Evolutionary conservation across 2,888 invertebrate genomes (phyloP).

Genomic region (Drosophila silvestris): DNA sequence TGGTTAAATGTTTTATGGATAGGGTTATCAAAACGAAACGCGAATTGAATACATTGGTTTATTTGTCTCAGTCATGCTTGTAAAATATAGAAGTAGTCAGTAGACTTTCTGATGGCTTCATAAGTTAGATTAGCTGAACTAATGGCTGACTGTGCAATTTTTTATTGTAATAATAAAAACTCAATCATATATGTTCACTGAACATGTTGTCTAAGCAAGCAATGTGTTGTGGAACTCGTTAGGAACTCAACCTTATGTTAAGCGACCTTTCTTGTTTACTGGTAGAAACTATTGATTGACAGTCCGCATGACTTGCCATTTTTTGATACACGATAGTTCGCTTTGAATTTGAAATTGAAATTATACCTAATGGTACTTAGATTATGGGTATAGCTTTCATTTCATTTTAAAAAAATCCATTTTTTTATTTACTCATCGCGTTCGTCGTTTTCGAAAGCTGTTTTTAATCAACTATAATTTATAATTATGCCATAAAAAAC

Average conservation of each 20-base stretch:
- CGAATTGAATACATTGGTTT: constrained; percentile 33
- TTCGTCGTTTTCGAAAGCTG: not conserved
- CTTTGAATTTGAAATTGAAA: too few species aligned
- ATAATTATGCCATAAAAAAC: not conserved
- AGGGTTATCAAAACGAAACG: constrained; percentile 35
- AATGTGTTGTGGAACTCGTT: constrained; percentile 7
- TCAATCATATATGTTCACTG: not conserved
- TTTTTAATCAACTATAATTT: not conserved
- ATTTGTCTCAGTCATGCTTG: constrained; percentile 62
- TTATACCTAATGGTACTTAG: not conserved
- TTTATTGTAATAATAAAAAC: not conserved
- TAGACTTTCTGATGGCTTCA: constrained; percentile 64
- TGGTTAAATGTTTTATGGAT: constrained; percentile 50
- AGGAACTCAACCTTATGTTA: constrained; percentile 5
- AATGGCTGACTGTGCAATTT: constrained; percentile 57
- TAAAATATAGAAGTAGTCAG: constrained; percentile 23
- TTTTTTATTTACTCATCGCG: not conserved
- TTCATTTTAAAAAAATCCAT: not conserved
- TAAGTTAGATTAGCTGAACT: constrained; percentile 47
- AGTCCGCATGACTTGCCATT: constrained; percentile 42
- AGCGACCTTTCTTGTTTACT: not conserved
- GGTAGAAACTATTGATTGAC: constrained; percentile 31
- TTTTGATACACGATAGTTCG: constrained; percentile 7
- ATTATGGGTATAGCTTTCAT: not conserved
- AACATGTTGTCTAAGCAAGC: constrained; percentile 32